Conservation (phyloP, 2,888 invertebrate species). For the Morinoia aosen region DNA sequence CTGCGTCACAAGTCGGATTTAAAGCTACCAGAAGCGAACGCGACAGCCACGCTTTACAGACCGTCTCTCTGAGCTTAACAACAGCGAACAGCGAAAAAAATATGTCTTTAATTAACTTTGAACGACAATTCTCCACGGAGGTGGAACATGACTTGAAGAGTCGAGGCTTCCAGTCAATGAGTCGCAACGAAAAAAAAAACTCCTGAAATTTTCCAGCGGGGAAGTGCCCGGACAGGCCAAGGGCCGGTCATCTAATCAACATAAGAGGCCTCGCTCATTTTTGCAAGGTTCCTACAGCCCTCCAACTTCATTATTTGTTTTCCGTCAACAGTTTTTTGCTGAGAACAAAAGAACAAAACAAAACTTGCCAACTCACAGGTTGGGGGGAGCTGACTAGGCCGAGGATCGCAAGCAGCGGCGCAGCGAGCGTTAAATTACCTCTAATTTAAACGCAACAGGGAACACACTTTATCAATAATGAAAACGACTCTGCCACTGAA, state of each 20-base stretch:
- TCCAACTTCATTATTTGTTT: slow-evolving; percentile 46
- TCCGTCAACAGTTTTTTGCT: not conserved
- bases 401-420: not conserved
- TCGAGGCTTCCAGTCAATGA: not conserved
- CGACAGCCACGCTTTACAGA: not conserved
- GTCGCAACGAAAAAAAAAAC: not conserved
- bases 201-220: not conserved
- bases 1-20: not conserved
- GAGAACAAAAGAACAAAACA: not conserved
- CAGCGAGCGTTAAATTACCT: not conserved
- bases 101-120: not conserved
- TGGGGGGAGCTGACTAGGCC: not conserved
- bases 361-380: not conserved
- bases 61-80: not conserved
- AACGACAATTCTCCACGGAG: not conserved
- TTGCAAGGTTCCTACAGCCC: slow-evolving; percentile 40
- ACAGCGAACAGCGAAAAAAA: not conserved
- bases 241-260: slow-evolving; percentile 45
- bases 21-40: not conserved
- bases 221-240: not conserved
- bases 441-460: not conserved
- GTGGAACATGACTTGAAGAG: slow-evolving; percentile 10
- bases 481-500: not conserved
- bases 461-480: not conserved
- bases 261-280: slow-evolving; percentile 47